Evolutionary conservation across 2,888 invertebrate species (phyloP), one percentile per base, ranked within the genome.

Genomic region (Papilio gigon): DNA sequence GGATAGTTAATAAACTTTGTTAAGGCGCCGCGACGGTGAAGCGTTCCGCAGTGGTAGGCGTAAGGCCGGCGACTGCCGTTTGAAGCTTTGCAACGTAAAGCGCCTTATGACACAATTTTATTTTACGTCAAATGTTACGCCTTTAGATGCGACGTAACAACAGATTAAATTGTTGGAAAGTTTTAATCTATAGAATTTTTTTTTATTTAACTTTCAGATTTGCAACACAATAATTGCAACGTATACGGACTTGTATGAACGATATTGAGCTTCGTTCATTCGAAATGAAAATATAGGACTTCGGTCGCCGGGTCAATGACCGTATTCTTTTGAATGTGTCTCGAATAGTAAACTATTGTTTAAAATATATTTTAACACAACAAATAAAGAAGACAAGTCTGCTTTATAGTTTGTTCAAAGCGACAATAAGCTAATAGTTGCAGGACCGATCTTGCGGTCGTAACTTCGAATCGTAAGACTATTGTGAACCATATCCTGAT

Each of bases 151-250:
- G 53, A 27, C 27, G 47, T 47, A 47, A 27, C n/a, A 17, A 56
- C 53, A 56, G 53, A 56, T 56, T 56, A 56, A 30, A 53, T 14
- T 56, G 27, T 27, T 50, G 50, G 27, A 27, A 50, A 50, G 14
- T 50, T 27, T 30, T 56, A 30, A 56, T 30, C 30, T 3, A 4
- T 30, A 17, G 2, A 47, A 4, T 47, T 50, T 50, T 47, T 50
- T 50, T 30, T 56, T 56, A 30, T 56, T 56, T 56, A 17, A 30
- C 9, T 30, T 56, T 30, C n/a, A 30, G 8, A 56, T 56, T 27
- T 9, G 17, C n/a, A 30, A 56, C n/a, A 30, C 8, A 17, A 50
- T 14, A 12, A 11, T 40, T 40, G n/a, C 12, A 27, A 27, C 3
- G 27, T 14, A 27, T 14, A 50, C 6, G 17, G 9, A 8, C 53